phyloP scores from a whole-genome alignment of 2,797 vertebrate species.

The Neosilurus hyrtlii region DNA sequence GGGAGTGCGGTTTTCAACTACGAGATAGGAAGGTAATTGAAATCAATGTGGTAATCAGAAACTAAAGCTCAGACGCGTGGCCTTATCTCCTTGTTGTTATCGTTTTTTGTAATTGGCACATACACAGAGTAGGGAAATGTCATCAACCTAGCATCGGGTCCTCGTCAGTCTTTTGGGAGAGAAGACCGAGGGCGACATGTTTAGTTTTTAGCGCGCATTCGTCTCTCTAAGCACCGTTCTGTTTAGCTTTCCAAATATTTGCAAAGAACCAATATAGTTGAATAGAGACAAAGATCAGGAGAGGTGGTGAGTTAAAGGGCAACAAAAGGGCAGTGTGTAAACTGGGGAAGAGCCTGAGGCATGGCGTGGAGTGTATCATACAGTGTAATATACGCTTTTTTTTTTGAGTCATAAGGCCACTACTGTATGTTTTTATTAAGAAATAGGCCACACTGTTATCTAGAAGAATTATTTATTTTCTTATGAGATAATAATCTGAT shows the following conservation, averaged over 20 bases:
- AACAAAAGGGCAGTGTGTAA: conserved; percentile 23
- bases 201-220: conserved; percentile 20
- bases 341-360: conserved; percentile 13
- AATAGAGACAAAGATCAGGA: conserved; percentile 28
- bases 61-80: conserved; percentile 3
- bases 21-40: conserved; percentile 42
- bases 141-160: conserved; percentile 12
- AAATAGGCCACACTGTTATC: not conserved
- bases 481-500: not conserved
- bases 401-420: not conserved
- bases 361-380: not conserved
- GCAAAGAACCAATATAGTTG: conserved; percentile 16
- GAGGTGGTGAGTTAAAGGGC: conserved; percentile 30
- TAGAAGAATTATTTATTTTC: no score
- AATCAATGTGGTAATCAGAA: conserved; percentile 51
- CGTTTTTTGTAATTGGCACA: conserved; percentile 36
- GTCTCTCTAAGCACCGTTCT: conserved; percentile 16
- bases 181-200: conserved; percentile 27
- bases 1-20: conserved; percentile 26
- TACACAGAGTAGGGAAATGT: conserved; percentile 36
- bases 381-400: not conserved
- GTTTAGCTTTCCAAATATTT: conserved; percentile 33
- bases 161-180: conserved; percentile 21
- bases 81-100: conserved; percentile 40
- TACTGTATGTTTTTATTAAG: not conserved